Conservation (phyloP, 2,888 invertebrate species). For the Thalpophila matura region DNA sequence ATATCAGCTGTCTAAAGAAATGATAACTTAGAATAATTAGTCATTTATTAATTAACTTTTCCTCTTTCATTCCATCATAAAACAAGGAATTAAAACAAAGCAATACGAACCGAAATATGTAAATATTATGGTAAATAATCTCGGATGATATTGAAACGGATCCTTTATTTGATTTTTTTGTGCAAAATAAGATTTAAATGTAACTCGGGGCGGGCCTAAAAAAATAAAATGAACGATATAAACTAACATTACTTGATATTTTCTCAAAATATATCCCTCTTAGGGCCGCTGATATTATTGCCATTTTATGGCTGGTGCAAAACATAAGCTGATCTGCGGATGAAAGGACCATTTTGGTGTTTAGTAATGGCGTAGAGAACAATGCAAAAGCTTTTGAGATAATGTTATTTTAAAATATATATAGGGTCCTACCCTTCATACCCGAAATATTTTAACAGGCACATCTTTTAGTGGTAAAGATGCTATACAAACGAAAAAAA, state of each 20-base stretch:
- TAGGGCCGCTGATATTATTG: constrained; percentile 65
- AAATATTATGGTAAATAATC: constrained; percentile 53
- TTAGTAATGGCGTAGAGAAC: constrained; percentile 32
- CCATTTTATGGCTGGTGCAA: constrained; percentile 62
- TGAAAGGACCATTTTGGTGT: constrained; percentile 51
- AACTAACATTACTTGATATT: constrained; percentile 66
- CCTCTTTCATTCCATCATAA: neutral
- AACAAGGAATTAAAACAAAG: neutral
- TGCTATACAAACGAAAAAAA: too few species aligned
- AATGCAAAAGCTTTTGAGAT: constrained; percentile 26
- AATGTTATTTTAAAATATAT: neutral
- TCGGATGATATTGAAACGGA: constrained; percentile 27
- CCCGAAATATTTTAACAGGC: too few species aligned
- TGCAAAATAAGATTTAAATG: constrained; percentile 61
- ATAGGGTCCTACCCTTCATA: too few species aligned
- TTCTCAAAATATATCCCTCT: constrained; percentile 66
- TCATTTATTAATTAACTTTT: constrained; percentile 12
- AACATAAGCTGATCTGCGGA: constrained; percentile 54
- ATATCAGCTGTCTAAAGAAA: neutral
- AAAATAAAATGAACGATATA: constrained; percentile 62
- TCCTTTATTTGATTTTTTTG: constrained; percentile 49
- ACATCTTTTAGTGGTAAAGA: too few species aligned
- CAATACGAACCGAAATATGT: constrained; percentile 26
- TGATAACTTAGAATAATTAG: neutral
- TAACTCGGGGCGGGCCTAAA: constrained; percentile 39